Evolutionary conservation across 2,113 vertebrate species (phyloP), one percentile per base, ranked within the genome.

Genomic region (Cryptotis parvus): DNA sequence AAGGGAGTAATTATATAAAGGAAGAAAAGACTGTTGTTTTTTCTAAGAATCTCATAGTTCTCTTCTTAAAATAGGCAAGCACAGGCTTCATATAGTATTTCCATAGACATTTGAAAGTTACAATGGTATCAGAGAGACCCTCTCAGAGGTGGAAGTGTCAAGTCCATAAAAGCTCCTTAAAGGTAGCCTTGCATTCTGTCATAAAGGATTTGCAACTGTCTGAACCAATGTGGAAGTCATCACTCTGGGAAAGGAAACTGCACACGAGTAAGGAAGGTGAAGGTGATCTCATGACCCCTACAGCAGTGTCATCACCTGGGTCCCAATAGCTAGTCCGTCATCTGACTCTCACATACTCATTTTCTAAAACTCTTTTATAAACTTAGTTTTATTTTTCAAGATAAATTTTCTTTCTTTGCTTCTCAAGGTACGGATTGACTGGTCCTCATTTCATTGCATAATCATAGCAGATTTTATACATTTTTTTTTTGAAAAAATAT

Each of bases 281-380:
- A 41, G 66, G 41, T 0, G 4, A 15, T 11, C 29, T 9, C 12
- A 27, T 14, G 6, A 0, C 18, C 3, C 3, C 18, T 1, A 12
- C 66, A 9, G 4, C 41, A 2, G 1, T 24, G 2, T 4, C 35
- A 52, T 45, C 73, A 77, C 3, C 27, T 6, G 33, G 15, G 72
- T 11, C 11, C 6, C 43, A 29, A 16, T 15, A 33, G 27, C 35
- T 66, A n/a, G 1, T 11, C 1, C 12, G 65, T 80, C 33, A 43
- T 52, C 27, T 2, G 22, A 5, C 18, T 86, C 58, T 74, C 61
- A 4, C 0, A 3, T 20, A 6, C 5, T 41, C 55, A 52, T 5
- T 52, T 49, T 52, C 16, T 14, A 52, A 52, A 52, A n/a, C n/a
- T n/a, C n/a, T n/a, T n/a, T n/a, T n/a, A n/a, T n/a, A n/a, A n/a